Evolutionary conservation across 2,113 vertebrate species (phyloP), one percentile per base, ranked within the genome.

Genomic region (Etia nguti): DNA sequence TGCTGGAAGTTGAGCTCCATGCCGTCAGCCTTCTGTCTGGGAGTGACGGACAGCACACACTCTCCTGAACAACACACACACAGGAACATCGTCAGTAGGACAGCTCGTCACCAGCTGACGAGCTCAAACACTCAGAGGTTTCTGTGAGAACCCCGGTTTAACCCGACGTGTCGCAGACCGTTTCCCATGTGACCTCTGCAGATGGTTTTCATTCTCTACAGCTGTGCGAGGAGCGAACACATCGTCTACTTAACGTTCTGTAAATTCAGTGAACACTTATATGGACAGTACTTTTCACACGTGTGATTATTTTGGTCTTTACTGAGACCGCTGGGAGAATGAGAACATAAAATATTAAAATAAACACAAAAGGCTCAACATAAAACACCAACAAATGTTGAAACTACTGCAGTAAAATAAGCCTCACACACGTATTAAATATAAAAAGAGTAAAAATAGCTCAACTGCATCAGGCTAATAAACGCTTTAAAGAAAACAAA

Each of bases 1-100:
- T 99, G 98, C 86, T 99, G 98, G 92, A 99, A 99, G 89, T 99
- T 99, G 11, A 99, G 97, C 95, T 98, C 98, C 93, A 99, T 97
- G 18, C 95, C 98, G 20, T 98, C 97, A 0, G 97, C 94, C 2
- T 97, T 97, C 89, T 98, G 97, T 83, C 96, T 94, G 2, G 98
- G 98, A 10, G 97, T 96, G 68, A 98, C 97, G 70, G 97, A 97
- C 86, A 99, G 84, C 90, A 99, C 97, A 88, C 98, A 98, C 79
- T 99, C 97, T 41, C 98, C 98, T 98, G 59, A 2, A 90, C 70
- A 60, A 26, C 18, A 31, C 7, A 62, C 22, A 62, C 59, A 65
- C 60, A 36, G 60, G 60, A 38, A 38, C 60, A n/a, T n/a, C 6
- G 18, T 65, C 18, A 65, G 60, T 3, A 36, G n/a, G 7, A 41